Percentiles rank a stretch among this genome's conserved stretches.
Evolutionary conservation across 2,888 invertebrate species (phyloP).

Genomic region (Kryphioiulus occultus): DNA sequence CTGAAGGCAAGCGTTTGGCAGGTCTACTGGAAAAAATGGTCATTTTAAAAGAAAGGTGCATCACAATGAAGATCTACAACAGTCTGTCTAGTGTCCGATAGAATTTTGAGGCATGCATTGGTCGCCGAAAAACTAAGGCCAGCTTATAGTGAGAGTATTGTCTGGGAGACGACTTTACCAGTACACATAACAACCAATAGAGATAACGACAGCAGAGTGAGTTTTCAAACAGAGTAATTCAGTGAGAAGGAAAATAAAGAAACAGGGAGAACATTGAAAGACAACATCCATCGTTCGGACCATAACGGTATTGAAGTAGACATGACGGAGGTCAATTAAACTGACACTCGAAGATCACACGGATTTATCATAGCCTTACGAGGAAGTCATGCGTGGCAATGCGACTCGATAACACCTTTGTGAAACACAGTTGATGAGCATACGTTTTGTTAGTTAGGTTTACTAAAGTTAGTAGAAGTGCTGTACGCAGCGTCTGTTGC

Average conservation of each 20-base stretch:
- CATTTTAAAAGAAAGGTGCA: slow-evolving; percentile 10
- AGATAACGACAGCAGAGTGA: slow-evolving; percentile 33
- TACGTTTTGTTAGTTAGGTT: background rate
- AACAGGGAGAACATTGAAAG: background rate
- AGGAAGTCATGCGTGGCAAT: background rate
- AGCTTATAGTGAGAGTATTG: slow-evolving; percentile 45
- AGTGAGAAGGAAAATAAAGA: background rate
- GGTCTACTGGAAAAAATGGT: background rate
- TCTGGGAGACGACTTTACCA: slow-evolving; percentile 43
- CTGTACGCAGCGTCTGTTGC: background rate
- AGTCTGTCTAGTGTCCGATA: slow-evolving; percentile 1
- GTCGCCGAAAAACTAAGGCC: slow-evolving; percentile 26
- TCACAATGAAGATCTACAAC: slow-evolving; percentile 33
- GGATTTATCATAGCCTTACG: background rate
- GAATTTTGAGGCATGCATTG: slow-evolving; percentile 16
- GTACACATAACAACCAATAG: slow-evolving; percentile 55
- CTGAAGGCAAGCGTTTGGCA: background rate
- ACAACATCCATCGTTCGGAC: background rate
- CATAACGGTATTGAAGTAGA: background rate
- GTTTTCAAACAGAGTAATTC: slow-evolving; percentile 24
- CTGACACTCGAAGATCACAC: background rate
- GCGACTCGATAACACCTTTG: background rate
- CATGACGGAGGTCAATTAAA: background rate
- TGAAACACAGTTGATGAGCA: background rate
- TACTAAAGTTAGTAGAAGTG: background rate